A percentile compares a stretch with the other conserved stretches of the same genome.
phyloP scores from a whole-genome alignment of 2,888 invertebrate species.

The Hydriomena furcata region DNA sequence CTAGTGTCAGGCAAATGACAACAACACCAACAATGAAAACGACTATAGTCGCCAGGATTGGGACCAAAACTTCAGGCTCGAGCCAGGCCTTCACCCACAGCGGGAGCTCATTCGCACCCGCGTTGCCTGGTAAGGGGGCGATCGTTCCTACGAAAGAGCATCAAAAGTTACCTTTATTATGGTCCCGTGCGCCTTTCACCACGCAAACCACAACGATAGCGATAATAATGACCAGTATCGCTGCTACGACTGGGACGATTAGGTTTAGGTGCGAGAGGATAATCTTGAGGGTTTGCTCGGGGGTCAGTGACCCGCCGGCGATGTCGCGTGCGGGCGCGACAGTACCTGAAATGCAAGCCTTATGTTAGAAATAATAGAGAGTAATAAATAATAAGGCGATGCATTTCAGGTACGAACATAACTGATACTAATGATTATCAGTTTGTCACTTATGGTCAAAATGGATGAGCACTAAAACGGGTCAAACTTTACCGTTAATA shows the following conservation, averaged over 20 bases:
- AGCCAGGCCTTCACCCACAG: conserved; percentile 94
- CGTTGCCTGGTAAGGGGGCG: conserved; percentile 88
- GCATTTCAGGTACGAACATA: conserved; percentile 76
- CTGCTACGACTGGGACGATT: conserved; percentile 96
- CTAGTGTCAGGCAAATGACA: conserved; percentile 94
- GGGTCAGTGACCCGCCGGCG: conserved; percentile 86
- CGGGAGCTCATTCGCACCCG: conserved; percentile 80
- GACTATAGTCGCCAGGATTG: conserved; percentile 94
- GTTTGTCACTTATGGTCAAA: too few species aligned
- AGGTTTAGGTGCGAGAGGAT: conserved; percentile 95
- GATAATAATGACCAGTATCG: conserved; percentile 95
- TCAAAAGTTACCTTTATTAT: conserved; percentile 88
- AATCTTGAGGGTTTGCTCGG: conserved; percentile 93
- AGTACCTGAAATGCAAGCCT: conserved; percentile 93
- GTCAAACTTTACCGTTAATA: too few species aligned
- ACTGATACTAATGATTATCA: neutral
- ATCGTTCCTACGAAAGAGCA: conserved; percentile 87
- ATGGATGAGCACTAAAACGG: too few species aligned
- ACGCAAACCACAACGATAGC: conserved; percentile 97
- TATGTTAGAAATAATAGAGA: conserved; percentile 25
- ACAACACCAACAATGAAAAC: conserved; percentile 95
- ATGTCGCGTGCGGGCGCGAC: conserved; percentile 94
- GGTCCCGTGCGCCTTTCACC: conserved; percentile 92
- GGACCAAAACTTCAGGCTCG: conserved; percentile 95
- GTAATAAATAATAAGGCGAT: conserved; percentile 53